Base-by-base conservation (phyloP, 2,888 invertebrate genomes). In the Oligia fasciuncula region DNA sequence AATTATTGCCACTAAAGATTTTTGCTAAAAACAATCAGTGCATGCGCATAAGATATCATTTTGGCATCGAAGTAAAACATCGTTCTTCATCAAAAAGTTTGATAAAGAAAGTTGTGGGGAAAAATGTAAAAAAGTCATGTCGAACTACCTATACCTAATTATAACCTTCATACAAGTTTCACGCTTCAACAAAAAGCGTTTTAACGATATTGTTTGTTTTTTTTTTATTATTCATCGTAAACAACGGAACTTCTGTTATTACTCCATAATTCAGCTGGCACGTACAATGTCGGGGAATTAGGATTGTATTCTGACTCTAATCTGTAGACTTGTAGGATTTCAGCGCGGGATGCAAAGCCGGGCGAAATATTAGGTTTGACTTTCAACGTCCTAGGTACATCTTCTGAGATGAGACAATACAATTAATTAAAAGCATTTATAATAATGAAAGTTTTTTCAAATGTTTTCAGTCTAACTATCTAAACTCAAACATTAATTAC, bases 241-340 rank as follows among this genome's bases (percentile, higher is more conserved):
- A n/a, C 4, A 35, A 43, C 51, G 63, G n/a, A n/a, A 49, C 43
- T 85, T 60, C 65, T 66, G 62, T 14, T 19, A 3, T 11, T 11
- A 46, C 23, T 54, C 6, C 5, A 17, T 4, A 19, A n/a, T 54
- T 49, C 6, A 4, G 9, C 3, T 6, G 6, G 51, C 78, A 49
- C 83, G 75, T 70, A 70, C 73, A 60, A 63, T 65, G 76, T 62
- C n/a, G 63, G 67, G 13, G 67, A 73, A 84, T 80, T 80, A 76
- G 69, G 72, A 77, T 84, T 77, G 35, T 75, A 77, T 84, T 70
- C 57, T 75, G 54, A 66, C 40, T 77, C 40, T 84, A 77, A 87
- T 86, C 80, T 69, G 87, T 74, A 67, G 66, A 75, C 74, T 43
- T 65, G 84, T 73, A 13, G 62, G 79, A 74, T 79, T 71, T 68